These are phyloP conservation scores for Apostichopus californicus DNA, from an alignment of 35 echinoderm and acorn worm species.

Conservation along the genomic window DNA sequence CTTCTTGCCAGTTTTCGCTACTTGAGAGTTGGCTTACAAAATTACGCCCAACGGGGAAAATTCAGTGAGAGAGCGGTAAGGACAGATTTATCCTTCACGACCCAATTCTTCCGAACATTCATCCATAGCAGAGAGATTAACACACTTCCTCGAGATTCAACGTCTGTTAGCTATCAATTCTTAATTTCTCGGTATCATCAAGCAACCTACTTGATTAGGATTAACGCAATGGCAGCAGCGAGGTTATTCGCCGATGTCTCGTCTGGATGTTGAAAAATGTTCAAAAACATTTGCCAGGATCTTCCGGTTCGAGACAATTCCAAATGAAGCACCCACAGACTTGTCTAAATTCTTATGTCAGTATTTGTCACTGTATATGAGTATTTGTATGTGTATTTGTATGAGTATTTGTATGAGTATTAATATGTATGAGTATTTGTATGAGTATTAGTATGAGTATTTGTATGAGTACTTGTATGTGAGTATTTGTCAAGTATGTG, in stretches of 20 bases:
- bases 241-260: not conserved
- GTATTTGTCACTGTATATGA: no score
- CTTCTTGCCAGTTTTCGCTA: no score
- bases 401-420: no score
- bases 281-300: no score
- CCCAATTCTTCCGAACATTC: conserved; percentile 8
- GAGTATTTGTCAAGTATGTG: no score
- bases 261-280: not conserved
- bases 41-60: not conserved
- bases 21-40: not conserved
- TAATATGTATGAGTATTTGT: no score
- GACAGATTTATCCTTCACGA: not conserved
- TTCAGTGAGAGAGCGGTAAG: not conserved
- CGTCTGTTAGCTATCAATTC: not conserved
- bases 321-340: no score
- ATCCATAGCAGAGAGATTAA: not conserved
- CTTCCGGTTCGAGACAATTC: no score
- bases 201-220: not conserved
- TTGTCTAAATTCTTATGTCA: no score
- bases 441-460: no score
- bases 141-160: not conserved
- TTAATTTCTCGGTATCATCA: not conserved
- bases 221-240: not conserved
- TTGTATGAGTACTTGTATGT: no score
- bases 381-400: no score